Conservation (phyloP, 2,797 vertebrate species). For the Esox lucius region DNA sequence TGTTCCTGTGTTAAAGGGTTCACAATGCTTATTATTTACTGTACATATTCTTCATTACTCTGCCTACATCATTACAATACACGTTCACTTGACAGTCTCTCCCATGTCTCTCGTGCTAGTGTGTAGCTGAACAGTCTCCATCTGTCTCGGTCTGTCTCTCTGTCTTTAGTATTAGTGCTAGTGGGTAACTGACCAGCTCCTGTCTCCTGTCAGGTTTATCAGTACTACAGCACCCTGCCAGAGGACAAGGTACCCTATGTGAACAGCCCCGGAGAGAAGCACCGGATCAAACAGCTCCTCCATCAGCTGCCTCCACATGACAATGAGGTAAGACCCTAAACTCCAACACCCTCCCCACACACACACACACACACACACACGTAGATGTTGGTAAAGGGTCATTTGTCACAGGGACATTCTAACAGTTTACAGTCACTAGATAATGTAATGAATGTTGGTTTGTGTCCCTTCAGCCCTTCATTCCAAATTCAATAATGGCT, state of each 20-base stretch:
- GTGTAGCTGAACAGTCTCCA: background rate
- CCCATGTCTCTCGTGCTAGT: background rate
- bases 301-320: conserved; percentile 97
- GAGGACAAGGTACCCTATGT: conserved; percentile 99
- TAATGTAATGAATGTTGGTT: background rate
- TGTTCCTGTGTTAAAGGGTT: conserved; percentile 5
- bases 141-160: background rate
- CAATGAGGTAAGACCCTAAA: conserved; percentile 88
- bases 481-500: background rate
- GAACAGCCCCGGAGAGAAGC: conserved; percentile 97
- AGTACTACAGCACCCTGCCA: conserved; percentile 97
- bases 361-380: conserved; percentile 39
- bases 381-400: conserved; percentile 18
- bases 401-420: conserved; percentile 22
- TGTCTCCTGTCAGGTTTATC: conserved; percentile 84
- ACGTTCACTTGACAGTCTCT: background rate
- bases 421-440: background rate
- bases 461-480: background rate
- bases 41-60: conserved; percentile 4
- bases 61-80: background rate
- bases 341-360: conserved; percentile 41
- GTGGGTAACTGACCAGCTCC: background rate
- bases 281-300: conserved; percentile 95
- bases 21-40: background rate
- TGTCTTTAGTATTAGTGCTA: background rate